Conservation (phyloP, 2,797 vertebrate species). For the Myotis findleyi region DNA sequence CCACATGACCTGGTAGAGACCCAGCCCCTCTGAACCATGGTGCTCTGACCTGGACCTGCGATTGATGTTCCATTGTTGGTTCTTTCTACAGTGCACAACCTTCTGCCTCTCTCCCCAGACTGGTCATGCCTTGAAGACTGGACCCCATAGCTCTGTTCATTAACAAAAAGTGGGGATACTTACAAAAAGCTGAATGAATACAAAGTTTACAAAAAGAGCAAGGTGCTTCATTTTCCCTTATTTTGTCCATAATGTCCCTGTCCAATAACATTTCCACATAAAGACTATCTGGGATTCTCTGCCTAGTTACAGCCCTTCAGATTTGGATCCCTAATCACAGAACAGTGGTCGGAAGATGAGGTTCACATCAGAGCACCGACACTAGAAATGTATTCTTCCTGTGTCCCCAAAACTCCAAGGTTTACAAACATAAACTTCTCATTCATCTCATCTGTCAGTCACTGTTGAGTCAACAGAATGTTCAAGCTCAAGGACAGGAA, state of each 20-base stretch:
- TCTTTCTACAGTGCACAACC: background rate
- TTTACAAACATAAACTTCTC: background rate
- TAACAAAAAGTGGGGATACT: background rate
- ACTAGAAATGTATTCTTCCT: background rate
- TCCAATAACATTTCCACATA: constrained; percentile 3
- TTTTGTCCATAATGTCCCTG: background rate
- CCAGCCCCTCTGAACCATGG: background rate
- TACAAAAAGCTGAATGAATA: background rate
- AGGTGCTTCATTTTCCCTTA: background rate
- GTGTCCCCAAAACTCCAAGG: background rate
- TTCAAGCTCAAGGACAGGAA: background rate
- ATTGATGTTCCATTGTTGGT: background rate
- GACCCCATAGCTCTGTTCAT: background rate
- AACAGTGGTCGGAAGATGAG: background rate
- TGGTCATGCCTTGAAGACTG: background rate
- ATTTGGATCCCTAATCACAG: background rate
- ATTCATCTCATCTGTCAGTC: background rate
- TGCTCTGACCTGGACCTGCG: background rate
- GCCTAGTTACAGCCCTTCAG: background rate
- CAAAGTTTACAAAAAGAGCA: background rate
- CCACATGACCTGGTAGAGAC: background rate
- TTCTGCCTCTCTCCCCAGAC: background rate
- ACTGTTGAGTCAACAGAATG: background rate
- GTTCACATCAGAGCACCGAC: background rate
- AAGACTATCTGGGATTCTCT: background rate